Percentiles rank a stretch among this genome's conserved stretches.
Evolutionary conservation across 1,140 invertebrate genomes (phyloP).

Genomic region (Drosophila sp.): DNA sequence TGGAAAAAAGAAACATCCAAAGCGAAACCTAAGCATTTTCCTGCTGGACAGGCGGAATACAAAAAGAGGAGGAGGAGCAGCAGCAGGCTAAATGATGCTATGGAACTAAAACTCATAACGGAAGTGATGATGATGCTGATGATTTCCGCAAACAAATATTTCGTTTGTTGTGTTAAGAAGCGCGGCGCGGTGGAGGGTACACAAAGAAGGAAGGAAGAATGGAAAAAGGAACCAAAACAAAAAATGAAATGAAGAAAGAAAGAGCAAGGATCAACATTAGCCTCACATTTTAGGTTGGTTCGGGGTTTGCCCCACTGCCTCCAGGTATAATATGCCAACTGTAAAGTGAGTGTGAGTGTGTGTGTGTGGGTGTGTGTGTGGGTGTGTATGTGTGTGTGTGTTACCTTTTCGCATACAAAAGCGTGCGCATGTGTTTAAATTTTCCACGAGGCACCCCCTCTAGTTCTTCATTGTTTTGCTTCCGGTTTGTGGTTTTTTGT

Average conservation of each 20-base stretch:
- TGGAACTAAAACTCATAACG: constrained; percentile 50
- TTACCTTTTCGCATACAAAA: constrained; percentile 51
- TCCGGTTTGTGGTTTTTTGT: constrained; percentile 63
- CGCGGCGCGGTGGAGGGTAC: background rate
- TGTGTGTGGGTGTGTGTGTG: constrained; percentile 14
- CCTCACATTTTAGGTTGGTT: constrained; percentile 39
- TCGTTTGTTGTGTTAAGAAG: constrained; percentile 61
- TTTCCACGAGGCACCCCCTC: background rate
- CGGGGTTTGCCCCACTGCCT: constrained; percentile 39
- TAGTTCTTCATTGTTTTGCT: constrained; percentile 45
- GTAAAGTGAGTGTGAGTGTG: constrained; percentile 8
- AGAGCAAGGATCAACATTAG: constrained; percentile 46
- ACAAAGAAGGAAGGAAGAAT: background rate
- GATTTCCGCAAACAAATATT: constrained; percentile 76
- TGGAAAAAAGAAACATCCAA: background rate
- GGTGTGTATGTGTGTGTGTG: constrained; percentile 11
- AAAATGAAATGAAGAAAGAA: background rate
- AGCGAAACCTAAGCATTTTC: constrained; percentile 11
- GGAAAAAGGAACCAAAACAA: background rate
- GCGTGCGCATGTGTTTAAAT: constrained; percentile 33
- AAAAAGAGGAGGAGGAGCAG: background rate
- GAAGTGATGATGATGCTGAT: constrained; percentile 74
- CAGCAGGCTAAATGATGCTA: constrained; percentile 4
- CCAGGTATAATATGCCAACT: constrained; percentile 46
- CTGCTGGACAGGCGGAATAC: too few relatives aligned